phyloP scores from a whole-genome alignment of 2,113 vertebrate genomes.

The Larimichthys polyactis region DNA sequence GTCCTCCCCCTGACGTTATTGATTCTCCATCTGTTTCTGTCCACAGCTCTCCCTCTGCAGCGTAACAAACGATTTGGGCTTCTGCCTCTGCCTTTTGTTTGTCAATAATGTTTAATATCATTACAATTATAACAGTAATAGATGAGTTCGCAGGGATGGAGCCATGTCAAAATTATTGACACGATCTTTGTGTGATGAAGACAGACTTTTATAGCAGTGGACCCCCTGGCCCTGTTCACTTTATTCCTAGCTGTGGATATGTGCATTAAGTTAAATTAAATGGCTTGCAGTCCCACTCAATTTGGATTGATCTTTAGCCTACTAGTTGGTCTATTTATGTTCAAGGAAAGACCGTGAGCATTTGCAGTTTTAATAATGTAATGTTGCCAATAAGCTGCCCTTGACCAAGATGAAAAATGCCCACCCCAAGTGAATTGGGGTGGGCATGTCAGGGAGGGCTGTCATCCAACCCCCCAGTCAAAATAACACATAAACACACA shows the following conservation, averaged over 20 bases:
- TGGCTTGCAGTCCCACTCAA: constrained; percentile 31
- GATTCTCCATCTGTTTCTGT: constrained; percentile 82
- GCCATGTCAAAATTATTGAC: constrained; percentile 72
- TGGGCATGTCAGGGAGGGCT: constrained; percentile 49
- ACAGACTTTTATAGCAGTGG: constrained; percentile 32
- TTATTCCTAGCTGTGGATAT: constrained; percentile 31
- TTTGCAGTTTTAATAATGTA: constrained; percentile 68
- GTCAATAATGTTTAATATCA: constrained; percentile 79
- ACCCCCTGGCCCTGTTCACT: constrained; percentile 5
- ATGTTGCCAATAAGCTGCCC: constrained; percentile 62
- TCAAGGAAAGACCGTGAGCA: constrained; percentile 48
- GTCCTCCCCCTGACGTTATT: constrained; percentile 76
- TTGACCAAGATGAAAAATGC: constrained; percentile 71
- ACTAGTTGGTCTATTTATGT: constrained; percentile 59
- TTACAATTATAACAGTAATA: constrained; percentile 73
- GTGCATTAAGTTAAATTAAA: constrained; percentile 67
- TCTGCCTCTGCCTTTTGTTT: constrained; percentile 51
- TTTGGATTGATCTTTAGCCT: constrained; percentile 56
- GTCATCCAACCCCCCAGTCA: constrained; percentile 21
- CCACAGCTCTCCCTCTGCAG: constrained; percentile 57
- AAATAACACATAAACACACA: constrained; percentile 36
- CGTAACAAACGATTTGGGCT: constrained; percentile 73
- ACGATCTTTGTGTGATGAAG: constrained; percentile 64
- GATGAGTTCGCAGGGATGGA: constrained; percentile 64
- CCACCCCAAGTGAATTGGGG: constrained; percentile 44